phyloP scores from a whole-genome alignment of 2,888 invertebrate species.

The Cheilosia scutellata region DNA sequence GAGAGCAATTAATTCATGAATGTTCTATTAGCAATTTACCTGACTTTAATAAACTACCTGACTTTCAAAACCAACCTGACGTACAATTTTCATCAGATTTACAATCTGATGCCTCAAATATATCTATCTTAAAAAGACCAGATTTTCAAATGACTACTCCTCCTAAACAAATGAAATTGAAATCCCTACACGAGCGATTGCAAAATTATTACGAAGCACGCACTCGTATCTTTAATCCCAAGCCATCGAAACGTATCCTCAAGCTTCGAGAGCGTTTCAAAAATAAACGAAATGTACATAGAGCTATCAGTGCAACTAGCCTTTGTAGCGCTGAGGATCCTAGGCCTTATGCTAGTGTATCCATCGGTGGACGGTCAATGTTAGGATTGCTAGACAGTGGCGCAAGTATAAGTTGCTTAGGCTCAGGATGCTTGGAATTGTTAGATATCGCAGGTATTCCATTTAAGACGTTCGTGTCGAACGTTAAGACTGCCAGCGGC shows the following conservation, averaged over 20 bases:
- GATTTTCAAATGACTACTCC: neutral
- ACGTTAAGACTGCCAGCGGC: conserved; percentile 25
- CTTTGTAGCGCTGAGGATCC: conserved; percentile 10
- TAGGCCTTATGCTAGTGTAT: conserved; percentile 15
- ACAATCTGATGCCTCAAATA: neutral
- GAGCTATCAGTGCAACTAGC: conserved; percentile 5
- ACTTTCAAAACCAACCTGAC: neutral
- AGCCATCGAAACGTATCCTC: neutral
- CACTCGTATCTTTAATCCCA: neutral
- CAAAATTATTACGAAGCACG: conserved; percentile 17
- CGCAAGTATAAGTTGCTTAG: conserved; percentile 5
- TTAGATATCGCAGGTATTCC: neutral
- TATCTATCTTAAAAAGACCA: neutral
- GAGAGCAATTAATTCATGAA: neutral
- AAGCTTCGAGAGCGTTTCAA: conserved; percentile 15
- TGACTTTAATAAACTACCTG: neutral
- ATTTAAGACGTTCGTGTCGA: neutral
- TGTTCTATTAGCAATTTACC: neutral
- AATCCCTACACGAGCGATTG: conserved; percentile 16
- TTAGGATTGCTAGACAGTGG: conserved; percentile 31
- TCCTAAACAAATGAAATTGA: neutral
- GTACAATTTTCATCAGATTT: neutral
- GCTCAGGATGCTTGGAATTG: conserved; percentile 12
- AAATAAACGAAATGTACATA: neutral
- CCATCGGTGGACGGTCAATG: conserved; percentile 10